These are phyloP conservation scores for Entomyzon cyanotis DNA, from an alignment of 2,113 vertebrate genomes.

Conservation along the genomic window DNA sequence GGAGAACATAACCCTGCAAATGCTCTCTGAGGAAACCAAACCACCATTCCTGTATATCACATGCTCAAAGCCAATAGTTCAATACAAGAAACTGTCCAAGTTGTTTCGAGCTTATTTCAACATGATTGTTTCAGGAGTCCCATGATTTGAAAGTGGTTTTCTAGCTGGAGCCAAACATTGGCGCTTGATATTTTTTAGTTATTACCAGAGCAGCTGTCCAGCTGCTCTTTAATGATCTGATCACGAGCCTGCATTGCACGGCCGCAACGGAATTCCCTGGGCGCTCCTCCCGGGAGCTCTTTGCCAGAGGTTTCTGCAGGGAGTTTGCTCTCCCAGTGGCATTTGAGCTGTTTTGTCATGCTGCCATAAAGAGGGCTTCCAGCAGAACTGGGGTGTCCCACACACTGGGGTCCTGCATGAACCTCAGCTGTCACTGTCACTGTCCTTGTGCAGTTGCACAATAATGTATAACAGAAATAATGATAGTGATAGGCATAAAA, in stretches of 20 bases:
- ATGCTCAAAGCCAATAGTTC: not conserved
- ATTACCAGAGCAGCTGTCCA: not conserved
- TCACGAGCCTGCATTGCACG: fast-evolving
- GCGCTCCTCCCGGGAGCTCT: fast-evolving
- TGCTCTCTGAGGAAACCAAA: not conserved
- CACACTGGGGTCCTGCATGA: fast-evolving
- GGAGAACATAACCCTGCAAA: not conserved
- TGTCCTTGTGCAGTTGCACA: not conserved
- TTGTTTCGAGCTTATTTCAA: not conserved
- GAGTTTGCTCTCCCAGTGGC: not conserved
- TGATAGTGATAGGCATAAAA: not conserved
- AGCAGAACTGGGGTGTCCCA: not conserved
- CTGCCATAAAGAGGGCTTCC: not conserved
- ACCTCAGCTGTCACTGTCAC: not conserved
- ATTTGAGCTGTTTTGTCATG: not conserved
- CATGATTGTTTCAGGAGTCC: not conserved
- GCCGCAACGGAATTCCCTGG: not conserved
- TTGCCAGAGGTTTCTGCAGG: not conserved
- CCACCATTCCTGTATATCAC: not conserved
- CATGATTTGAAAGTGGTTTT: not conserved
- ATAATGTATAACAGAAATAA: not conserved
- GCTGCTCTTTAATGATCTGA: not conserved
- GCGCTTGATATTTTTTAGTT: not conserved
- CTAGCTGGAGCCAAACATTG: not conserved
- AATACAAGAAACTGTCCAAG: not conserved